Base-by-base conservation (phyloP, 2,113 vertebrate genomes). In the Tachysurus vachellii region DNA sequence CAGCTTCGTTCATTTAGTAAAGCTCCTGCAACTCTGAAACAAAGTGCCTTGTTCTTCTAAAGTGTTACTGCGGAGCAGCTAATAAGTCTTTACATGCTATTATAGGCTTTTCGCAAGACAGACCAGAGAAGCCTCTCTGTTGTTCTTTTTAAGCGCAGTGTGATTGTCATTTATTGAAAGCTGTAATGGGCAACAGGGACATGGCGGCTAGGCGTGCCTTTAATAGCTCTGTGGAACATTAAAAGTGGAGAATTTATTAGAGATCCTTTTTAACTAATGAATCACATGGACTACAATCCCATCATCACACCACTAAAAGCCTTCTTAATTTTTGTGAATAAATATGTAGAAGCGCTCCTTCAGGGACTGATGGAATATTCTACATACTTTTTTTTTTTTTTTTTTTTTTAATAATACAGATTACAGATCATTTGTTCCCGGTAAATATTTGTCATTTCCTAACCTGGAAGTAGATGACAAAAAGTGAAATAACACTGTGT, bases 81-180 rank as follows among this genome's bases (percentile, higher is more conserved):
- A 94, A 95, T 94, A 94, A 89, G 93, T 94, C 94, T 94, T 94
- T 92, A 95, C 84, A 89, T 93, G 91, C 91, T 92, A 91, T 94
- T 94, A 93, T 87, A 84, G 90, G 57, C 85, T 86, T 93, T 93
- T 92, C 92, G 92, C 92, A 92, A 93, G 91, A 88, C 90, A 89
- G 88, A 71, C 90, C 79, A 83, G 79, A 89, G 91, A 91, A 91
- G 89, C 89, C 82, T 88, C 90, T 89, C 3, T 76, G 83, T 76
- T 88, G 86, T 89, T 88, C 82, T 91, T 85, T 73, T 92, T 89
- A 92, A 94, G 92, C 91, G 92, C 93, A 36, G 71, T 3, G 9
- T 90, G 92, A 94, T 95, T 94, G 92, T 93, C 92, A 91, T 95
- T 95, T 95, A 95, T 95, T 94, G 94, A 94, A 94, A 91, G 91